Conservation (phyloP, 2,113 vertebrate genomes). For the Cheirogaleus medius region DNA sequence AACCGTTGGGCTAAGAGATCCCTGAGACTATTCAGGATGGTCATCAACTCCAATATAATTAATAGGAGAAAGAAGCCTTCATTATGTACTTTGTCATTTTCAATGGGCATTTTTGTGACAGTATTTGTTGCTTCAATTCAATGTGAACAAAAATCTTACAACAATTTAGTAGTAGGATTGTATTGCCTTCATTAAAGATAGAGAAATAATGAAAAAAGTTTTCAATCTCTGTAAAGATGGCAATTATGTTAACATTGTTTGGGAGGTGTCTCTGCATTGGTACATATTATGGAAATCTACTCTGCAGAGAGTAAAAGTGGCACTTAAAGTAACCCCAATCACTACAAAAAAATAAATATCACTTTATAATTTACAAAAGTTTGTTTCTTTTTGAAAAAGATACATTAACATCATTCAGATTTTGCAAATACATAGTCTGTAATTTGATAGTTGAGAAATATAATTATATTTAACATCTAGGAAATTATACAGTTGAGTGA, state of each 20-base stretch:
- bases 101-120: neutral
- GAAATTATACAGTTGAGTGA: constrained; percentile 12
- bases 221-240: neutral
- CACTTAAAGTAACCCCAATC: neutral
- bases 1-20: neutral
- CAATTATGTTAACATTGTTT: neutral
- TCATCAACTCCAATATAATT: neutral
- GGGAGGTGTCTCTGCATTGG: neutral
- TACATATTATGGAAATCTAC: neutral
- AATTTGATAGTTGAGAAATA: constrained; percentile 67
- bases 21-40: neutral
- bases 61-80: neutral
- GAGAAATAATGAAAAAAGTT: neutral
- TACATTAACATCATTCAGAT: constrained; percentile 47
- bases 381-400: constrained; percentile 10
- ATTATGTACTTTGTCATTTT: neutral
- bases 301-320: neutral
- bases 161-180: neutral
- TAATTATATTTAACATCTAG: constrained; percentile 17
- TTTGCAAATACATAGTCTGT: constrained; percentile 53
- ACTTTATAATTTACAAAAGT: constrained; percentile 3
- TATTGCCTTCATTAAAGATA: neutral
- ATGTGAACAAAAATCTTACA: neutral
- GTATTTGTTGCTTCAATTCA: neutral
- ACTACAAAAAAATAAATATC: constrained; percentile 55